Base-by-base conservation (phyloP, 2,797 vertebrate genomes). In the Hippocampus kuda region DNA sequence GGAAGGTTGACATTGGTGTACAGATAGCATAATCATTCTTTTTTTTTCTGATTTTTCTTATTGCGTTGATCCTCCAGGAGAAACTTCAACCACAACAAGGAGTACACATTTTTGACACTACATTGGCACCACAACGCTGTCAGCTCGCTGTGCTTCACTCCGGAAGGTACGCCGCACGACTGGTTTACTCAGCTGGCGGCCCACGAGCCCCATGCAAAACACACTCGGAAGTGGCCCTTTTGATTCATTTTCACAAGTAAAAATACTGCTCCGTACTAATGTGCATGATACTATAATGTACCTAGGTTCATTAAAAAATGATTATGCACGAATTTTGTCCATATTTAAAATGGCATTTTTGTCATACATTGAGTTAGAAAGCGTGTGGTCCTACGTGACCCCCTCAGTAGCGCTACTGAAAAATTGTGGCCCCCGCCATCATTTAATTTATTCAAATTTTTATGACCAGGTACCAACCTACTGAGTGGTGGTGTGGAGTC, bases 101-200 rank as follows among this genome's bases (percentile, higher is more conserved):
- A 94, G 44, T 99, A 98, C 77, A 97, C 93, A 0, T 96, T 91
- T 24, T 89, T 92, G 1, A 92, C 92, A 0, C 74, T 93, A 18
- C 97, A 99, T 78, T 99, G 96, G 97, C 97, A 99, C 77, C 93
- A 96, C 60, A 88, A 85, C 44, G 68, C 84, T 3, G 94, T 98
- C 49, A 90, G 86, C 88, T 89, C 95, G n/a, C 81, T 99, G 72
- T 84, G 91, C 81, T 99, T 96, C 86, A 95, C 95, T 49, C 59
- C 93, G 15, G 92, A 95, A 81, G 97, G 97, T 97, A 18, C 51
- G 27, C 18, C 18, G 5, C 54, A 27, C 11, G 5, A 61, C 67
- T 4, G 5, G 6, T 38, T 51, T 54, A 38, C 34, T 38, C 34
- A 38, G 34, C 34, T 38, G 34, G 34, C 34, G 7, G 34, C 34